Evolutionary conservation across 2,797 vertebrate species (phyloP).

Genomic region (Smutsia gigantea): DNA sequence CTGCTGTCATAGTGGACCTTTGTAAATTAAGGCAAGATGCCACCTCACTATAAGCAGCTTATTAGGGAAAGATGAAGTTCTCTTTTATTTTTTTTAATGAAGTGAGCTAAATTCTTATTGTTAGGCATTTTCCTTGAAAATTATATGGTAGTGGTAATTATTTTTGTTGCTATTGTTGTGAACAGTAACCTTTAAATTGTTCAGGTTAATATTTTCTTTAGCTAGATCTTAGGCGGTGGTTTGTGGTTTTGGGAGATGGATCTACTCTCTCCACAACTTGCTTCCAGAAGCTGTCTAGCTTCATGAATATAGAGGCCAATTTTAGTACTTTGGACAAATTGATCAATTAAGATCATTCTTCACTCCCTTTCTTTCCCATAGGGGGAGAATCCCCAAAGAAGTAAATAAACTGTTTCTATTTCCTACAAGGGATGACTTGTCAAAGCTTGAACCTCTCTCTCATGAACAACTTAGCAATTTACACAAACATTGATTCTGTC

Average conservation of each 20-base stretch:
- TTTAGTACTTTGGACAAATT: conserved; percentile 63
- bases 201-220: conserved; percentile 9
- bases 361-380: conserved; percentile 22
- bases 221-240: neutral
- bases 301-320: neutral
- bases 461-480: conserved; percentile 33
- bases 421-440: neutral
- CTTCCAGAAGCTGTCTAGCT: neutral
- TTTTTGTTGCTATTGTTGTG: neutral
- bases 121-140: neutral
- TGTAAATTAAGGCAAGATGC: neutral
- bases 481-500: conserved; percentile 20
- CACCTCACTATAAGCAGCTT: neutral
- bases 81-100: neutral
- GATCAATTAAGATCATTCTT: conserved; percentile 8
- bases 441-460: conserved; percentile 2
- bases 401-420: neutral
- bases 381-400: neutral
- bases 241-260: neutral
- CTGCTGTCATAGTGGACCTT: neutral
- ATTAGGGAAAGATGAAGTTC: neutral
- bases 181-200: neutral
- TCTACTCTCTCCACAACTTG: neutral
- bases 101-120: neutral
- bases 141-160: neutral